Percentiles rank a stretch among this genome's conserved stretches.
Conservation (phyloP, 2,888 invertebrate species). For the Drosophila parthenogenetica region DNA sequence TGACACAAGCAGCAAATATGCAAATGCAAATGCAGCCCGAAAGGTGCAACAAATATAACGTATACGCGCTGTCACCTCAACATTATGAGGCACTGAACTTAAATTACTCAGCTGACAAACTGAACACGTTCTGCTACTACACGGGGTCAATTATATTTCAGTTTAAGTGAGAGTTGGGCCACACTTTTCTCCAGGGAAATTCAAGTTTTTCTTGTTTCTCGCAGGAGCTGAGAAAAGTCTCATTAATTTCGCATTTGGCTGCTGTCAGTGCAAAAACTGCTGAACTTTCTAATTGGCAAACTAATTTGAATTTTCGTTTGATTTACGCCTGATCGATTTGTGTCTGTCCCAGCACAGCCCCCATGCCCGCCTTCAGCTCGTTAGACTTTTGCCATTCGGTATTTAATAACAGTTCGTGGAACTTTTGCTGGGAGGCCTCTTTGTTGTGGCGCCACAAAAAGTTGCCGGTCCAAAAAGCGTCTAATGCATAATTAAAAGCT, state of each 20-base stretch:
- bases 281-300: slow-evolving; percentile 65
- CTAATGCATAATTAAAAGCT: slow-evolving; percentile 73
- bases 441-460: slow-evolving; percentile 51
- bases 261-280: slow-evolving; percentile 20
- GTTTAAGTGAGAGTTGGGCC: slow-evolving; percentile 58
- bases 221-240: slow-evolving; percentile 11
- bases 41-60: slow-evolving; percentile 54
- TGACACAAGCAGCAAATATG: slow-evolving; percentile 46
- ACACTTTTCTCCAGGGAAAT: slow-evolving; percentile 5
- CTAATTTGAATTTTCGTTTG: slow-evolving; percentile 79
- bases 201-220: neutral
- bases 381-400: slow-evolving; percentile 3
- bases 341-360: neutral
- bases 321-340: slow-evolving; percentile 78
- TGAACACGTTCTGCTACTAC: slow-evolving; percentile 14
- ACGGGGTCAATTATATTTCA: slow-evolving; percentile 74
- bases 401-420: slow-evolving; percentile 62
- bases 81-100: slow-evolving; percentile 58
- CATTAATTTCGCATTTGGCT: slow-evolving; percentile 69
- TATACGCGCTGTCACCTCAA: slow-evolving; percentile 73
- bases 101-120: slow-evolving; percentile 65
- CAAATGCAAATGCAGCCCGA: slow-evolving; percentile 48
- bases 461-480: slow-evolving; percentile 23
- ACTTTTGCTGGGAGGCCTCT: slow-evolving; percentile 42
- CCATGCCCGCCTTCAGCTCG: neutral